A percentile compares a stretch with the other conserved stretches of the same genome.
Evolutionary conservation across 2,113 vertebrate genomes (phyloP).

Genomic region (Gnathochromis pfefferi): DNA sequence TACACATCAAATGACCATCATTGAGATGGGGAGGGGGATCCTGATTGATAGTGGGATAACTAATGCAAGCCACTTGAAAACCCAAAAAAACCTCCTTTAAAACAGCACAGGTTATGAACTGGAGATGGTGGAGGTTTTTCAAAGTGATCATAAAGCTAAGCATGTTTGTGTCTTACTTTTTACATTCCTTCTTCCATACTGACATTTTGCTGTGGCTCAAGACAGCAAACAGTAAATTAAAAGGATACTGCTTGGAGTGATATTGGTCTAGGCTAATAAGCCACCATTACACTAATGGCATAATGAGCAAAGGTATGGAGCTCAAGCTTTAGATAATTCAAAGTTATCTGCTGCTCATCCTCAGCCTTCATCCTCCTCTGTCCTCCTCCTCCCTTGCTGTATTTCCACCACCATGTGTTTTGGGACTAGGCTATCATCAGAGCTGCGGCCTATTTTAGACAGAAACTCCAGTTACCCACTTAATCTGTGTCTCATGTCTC

Average conservation of each 20-base stretch:
- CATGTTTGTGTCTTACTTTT: not conserved
- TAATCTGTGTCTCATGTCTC: constrained; percentile 24
- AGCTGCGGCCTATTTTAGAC: constrained; percentile 51
- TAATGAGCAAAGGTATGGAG: constrained; percentile 12
- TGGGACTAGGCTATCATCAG: constrained; percentile 51
- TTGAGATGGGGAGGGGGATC: not conserved
- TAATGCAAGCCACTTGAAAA: not conserved
- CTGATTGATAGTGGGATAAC: not conserved
- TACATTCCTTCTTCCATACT: not conserved
- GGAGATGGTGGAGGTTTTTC: not conserved
- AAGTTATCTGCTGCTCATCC: constrained; percentile 45
- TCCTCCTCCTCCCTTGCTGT: not conserved
- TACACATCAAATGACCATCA: not conserved
- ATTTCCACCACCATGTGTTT: constrained; percentile 40
- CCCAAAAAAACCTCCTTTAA: not conserved
- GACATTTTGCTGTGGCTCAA: not conserved
- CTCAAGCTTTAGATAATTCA: constrained; percentile 49
- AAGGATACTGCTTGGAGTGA: not conserved
- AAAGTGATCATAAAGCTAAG: not conserved
- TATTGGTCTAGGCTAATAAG: not conserved
- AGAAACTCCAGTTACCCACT: constrained; percentile 51
- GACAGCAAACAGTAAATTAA: not conserved
- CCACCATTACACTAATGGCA: not conserved
- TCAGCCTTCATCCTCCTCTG: constrained; percentile 2
- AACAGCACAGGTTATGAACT: not conserved